phyloP scores from a whole-genome alignment of 1,140 invertebrate genomes.

The Samia ricini region DNA sequence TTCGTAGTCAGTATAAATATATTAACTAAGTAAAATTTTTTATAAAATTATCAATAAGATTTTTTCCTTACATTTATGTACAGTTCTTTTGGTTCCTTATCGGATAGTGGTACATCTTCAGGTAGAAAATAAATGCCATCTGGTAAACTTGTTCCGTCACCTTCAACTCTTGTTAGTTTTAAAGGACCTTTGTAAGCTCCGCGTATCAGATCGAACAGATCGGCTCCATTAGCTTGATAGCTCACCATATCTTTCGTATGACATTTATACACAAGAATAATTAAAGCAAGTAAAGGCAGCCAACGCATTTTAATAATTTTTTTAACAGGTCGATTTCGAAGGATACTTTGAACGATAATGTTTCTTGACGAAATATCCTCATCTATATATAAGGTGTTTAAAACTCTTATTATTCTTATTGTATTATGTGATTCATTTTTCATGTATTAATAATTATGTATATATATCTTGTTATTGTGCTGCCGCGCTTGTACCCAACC shows the following conservation, averaged over 20 bases:
- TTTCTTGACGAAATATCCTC: slow-evolving; percentile 7
- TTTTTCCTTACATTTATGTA: not conserved
- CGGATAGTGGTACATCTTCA: slow-evolving; percentile 20
- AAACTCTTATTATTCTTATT: too few relatives aligned
- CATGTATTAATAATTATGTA: too few relatives aligned
- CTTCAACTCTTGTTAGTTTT: slow-evolving; percentile 21
- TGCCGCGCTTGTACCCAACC: too few relatives aligned
- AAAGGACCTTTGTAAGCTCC: slow-evolving; percentile 16
- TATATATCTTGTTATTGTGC: too few relatives aligned
- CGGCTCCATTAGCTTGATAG: slow-evolving; percentile 21
- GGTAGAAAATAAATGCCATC: slow-evolving; percentile 35
- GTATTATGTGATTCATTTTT: too few relatives aligned
- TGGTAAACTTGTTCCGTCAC: slow-evolving; percentile 8
- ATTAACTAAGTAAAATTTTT: too few relatives aligned
- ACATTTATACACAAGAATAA: slow-evolving; percentile 16
- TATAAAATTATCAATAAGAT: too few relatives aligned
- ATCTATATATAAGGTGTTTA: slow-evolving; percentile 24
- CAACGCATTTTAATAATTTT: slow-evolving; percentile 15
- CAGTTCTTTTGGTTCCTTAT: not conserved
- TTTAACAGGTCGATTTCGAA: slow-evolving; percentile 5
- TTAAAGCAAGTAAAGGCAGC: slow-evolving; percentile 3
- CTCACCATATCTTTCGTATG: slow-evolving; percentile 20
- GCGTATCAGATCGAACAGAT: slow-evolving; percentile 26
- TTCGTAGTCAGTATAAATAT: too few relatives aligned
- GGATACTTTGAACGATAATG: slow-evolving; percentile 18